Evolutionary conservation across 1,140 invertebrate genomes (phyloP).

Genomic region (Callitettix versicolor): DNA sequence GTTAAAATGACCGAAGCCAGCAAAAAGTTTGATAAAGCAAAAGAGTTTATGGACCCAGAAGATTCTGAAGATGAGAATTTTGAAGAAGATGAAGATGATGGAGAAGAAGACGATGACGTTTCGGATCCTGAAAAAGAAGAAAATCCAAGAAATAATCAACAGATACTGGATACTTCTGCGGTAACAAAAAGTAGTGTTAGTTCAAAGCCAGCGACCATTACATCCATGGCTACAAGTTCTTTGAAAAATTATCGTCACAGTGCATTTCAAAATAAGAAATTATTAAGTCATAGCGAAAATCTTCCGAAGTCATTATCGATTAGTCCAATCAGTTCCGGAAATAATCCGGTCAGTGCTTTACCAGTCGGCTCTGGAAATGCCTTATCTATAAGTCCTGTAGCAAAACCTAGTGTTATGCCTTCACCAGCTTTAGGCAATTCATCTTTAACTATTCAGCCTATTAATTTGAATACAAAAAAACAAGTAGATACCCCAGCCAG

Average conservation of each 20-base stretch:
- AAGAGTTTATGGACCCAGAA: background rate
- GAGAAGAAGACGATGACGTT: background rate
- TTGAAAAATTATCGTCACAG: constrained; percentile 1
- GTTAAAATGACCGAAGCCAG: background rate
- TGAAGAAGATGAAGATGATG: background rate
- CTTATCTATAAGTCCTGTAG: constrained; percentile 3
- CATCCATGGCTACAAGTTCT: background rate
- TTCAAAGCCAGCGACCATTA: background rate
- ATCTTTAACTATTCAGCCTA: constrained; percentile 5
- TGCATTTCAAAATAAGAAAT: background rate
- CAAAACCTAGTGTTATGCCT: background rate
- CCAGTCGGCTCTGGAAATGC: background rate
- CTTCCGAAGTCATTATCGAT: background rate
- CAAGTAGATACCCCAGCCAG: background rate
- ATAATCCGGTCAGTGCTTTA: background rate
- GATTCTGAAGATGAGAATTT: background rate
- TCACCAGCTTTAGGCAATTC: background rate
- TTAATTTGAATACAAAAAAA: background rate
- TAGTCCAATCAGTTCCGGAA: background rate
- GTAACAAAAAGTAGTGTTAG: background rate
- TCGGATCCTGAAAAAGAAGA: background rate
- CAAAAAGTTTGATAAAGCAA: background rate
- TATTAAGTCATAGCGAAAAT: background rate
- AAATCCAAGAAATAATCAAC: background rate
- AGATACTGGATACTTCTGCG: background rate